Base-by-base conservation (phyloP, 2,113 vertebrate species). In the Maccullochella peelii region DNA sequence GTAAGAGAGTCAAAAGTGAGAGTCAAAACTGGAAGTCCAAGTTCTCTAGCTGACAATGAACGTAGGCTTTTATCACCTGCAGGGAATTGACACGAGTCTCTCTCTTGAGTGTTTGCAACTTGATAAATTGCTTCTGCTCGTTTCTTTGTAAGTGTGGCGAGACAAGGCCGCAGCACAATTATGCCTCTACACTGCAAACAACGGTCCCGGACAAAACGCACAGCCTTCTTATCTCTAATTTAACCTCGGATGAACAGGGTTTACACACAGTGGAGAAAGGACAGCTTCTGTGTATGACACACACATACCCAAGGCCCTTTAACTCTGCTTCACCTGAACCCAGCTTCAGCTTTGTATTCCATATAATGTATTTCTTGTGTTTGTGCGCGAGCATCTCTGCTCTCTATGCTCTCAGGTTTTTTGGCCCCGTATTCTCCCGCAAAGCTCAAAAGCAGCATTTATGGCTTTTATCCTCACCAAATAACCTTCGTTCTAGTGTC, bases 101-200 rank as follows among this genome's bases (percentile, higher is more conserved):
- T 38, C 57, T 76, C 40, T 1, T 33, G 38, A 86, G 86, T 68
- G 83, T 84, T 83, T 88, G 80, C 72, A 55, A 79, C 55, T 7
- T 74, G 52, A 86, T 79, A 76, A 88, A 91, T 89, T 85, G 86
- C 84, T 86, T 92, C 85, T 82, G 72, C 88, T 86, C n/a, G 12
- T 25, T 38, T 70, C 68, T 90, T 86, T 81, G 81, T 85, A 62
- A 82, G 61, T 63, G 61, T 86, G 68, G 58, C 75, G 73, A 77
- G 77, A 88, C 88, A 90, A 89, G 87, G 86, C 82, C n/a, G 62
- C 59, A n/a, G 77, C 76, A 85, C 80, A 87, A 90, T 86, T 77
- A 86, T 77, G 62, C 73, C 62, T 81, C 61, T 33, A 73, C 67
- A 79, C 68, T 55, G 77, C 85, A 91, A 89, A 90, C 65, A 84